These are phyloP conservation scores for Rhopilema esculentum DNA, from an alignment of 30 jellyfish, hydroid and myxozoan species.

Conservation along the genomic window DNA sequence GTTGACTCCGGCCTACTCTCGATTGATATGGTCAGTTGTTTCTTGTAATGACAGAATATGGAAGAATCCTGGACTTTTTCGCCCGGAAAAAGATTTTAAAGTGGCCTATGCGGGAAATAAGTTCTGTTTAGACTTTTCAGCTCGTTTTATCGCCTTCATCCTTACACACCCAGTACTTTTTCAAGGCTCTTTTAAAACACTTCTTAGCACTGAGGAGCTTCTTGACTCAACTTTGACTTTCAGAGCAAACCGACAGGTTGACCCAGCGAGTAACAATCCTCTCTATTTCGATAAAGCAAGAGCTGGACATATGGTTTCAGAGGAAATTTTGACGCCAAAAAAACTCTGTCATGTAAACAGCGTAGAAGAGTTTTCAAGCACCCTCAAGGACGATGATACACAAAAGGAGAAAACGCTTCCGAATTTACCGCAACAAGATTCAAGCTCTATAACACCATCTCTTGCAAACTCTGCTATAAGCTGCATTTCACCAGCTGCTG, in stretches of 20 bases:
- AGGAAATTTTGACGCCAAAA: background rate
- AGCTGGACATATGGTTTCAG: constrained; percentile 28
- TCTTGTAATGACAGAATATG: constrained; percentile 73
- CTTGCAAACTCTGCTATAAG: too few relatives aligned
- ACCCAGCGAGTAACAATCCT: constrained; percentile 37
- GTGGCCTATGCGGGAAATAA: background rate
- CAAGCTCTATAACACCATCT: background rate
- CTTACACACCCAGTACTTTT: background rate
- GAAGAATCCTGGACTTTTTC: constrained; percentile 7
- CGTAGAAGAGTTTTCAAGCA: background rate
- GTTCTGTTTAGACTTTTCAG: constrained; percentile 63
- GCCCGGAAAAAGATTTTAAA: background rate
- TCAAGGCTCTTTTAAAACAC: constrained; percentile 75
- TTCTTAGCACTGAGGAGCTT: constrained; percentile 77
- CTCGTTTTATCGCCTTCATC: constrained; percentile 58
- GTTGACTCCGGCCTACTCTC: constrained; percentile 74
- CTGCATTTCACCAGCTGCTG: too few relatives aligned
- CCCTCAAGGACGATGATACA: background rate
- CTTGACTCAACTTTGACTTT: constrained; percentile 59
- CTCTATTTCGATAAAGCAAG: constrained; percentile 49
- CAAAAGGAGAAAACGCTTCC: background rate
- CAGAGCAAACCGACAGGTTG: constrained; percentile 36
- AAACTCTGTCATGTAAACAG: constrained; percentile 24
- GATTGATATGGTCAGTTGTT: constrained; percentile 68
- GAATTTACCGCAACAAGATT: background rate